Percentiles rank a stretch among this genome's conserved stretches.
These are phyloP conservation scores for Bos indicus DNA, from an alignment of 2,113 vertebrate genomes.

Conservation along the genomic window DNA sequence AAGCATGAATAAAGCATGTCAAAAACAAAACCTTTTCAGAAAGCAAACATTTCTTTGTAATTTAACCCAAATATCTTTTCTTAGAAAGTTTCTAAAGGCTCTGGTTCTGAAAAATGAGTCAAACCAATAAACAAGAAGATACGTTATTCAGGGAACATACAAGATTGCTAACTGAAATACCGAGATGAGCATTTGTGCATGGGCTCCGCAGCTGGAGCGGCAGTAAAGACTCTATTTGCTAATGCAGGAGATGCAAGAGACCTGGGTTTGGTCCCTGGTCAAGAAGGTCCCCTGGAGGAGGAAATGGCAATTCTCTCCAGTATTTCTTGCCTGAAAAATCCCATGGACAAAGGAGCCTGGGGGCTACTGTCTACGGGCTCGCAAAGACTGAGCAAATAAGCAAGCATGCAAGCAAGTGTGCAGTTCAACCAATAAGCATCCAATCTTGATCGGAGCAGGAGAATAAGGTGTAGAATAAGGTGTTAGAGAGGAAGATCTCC, in stretches of 20 bases:
- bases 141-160: background rate
- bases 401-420: background rate
- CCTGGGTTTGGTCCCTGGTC: background rate
- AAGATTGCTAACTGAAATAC: background rate
- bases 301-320: background rate
- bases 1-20: background rate
- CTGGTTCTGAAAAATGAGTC: background rate
- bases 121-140: background rate
- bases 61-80: background rate
- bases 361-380: background rate
- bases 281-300: background rate
- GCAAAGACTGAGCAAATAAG: background rate
- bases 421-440: background rate
- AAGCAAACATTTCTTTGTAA: background rate
- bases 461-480: too few relatives aligned
- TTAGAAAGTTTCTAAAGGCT: background rate
- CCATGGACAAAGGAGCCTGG: background rate
- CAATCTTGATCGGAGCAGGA: background rate
- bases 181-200: background rate
- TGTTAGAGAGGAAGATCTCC: background rate
- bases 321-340: background rate
- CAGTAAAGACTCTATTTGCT: background rate
- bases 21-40: background rate
- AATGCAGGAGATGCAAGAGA: background rate
- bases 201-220: background rate